Evolutionary conservation across 2,888 invertebrate species (phyloP).

Genomic region (Drosophila stalkeri): DNA sequence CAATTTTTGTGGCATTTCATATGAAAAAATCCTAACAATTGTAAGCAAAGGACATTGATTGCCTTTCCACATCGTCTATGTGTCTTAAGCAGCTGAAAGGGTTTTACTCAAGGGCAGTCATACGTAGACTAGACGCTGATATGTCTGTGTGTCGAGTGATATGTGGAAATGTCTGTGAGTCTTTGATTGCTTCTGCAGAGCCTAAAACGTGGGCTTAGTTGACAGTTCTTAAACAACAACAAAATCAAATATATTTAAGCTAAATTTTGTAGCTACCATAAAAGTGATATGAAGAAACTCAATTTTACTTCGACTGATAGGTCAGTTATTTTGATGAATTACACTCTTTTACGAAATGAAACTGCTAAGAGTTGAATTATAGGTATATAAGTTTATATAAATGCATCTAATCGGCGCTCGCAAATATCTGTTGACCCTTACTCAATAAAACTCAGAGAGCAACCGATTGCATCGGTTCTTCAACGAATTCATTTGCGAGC

Average conservation of each 20-base stretch:
- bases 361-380: too few species aligned
- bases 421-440: too few species aligned
- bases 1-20: conserved; percentile 14
- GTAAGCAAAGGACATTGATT: conserved; percentile 35
- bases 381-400: too few species aligned
- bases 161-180: too few species aligned
- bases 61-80: neutral
- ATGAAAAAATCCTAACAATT: conserved; percentile 34
- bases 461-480: too few species aligned
- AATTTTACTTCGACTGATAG: too few species aligned
- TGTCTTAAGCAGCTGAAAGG: conserved; percentile 9
- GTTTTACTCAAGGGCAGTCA: neutral
- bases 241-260: neutral
- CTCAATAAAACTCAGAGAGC: too few species aligned
- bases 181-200: neutral
- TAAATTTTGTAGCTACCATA: neutral
- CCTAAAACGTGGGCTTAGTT: neutral
- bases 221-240: neutral
- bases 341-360: too few species aligned
- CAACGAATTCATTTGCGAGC: too few species aligned
- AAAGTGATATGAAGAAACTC: neutral
- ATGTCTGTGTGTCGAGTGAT: neutral
- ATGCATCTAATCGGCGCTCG: too few species aligned
- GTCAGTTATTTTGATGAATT: too few species aligned
- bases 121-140: neutral